Evolutionary conservation across 2,888 invertebrate genomes (phyloP).

Genomic region (Lucinisca nassula): DNA sequence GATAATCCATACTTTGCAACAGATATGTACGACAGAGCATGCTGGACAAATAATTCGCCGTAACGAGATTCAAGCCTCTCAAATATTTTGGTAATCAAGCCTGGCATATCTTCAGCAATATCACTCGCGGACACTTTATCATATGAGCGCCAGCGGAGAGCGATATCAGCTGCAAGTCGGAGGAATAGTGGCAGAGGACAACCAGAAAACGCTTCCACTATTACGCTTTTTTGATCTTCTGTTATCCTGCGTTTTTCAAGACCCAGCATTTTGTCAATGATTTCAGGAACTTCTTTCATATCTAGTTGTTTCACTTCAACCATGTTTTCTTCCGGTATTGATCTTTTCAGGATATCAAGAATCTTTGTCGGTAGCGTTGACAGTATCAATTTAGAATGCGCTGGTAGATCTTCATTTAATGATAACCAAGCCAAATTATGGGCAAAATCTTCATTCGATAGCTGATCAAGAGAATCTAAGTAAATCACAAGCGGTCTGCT

Average conservation of each 20-base stretch:
- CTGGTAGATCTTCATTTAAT: slow-evolving; percentile 68
- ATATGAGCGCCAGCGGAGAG: slow-evolving; percentile 78
- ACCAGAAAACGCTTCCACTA: slow-evolving; percentile 72
- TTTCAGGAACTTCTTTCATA: slow-evolving; percentile 69
- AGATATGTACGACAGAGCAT: slow-evolving; percentile 80
- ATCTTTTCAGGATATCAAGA: slow-evolving; percentile 73
- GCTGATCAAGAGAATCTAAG: slow-evolving; percentile 82
- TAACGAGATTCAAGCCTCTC: slow-evolving; percentile 74
- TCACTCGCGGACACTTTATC: slow-evolving; percentile 59
- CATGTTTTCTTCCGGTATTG: slow-evolving; percentile 56
- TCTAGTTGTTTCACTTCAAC: slow-evolving; percentile 73
- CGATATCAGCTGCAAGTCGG: slow-evolving; percentile 79
- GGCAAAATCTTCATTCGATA: slow-evolving; percentile 75
- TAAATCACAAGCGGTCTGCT: slow-evolving; percentile 73
- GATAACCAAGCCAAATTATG: slow-evolving; percentile 82
- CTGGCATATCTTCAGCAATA: slow-evolving; percentile 76
- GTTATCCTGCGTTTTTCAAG: slow-evolving; percentile 73
- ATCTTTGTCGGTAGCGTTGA: slow-evolving; percentile 78
- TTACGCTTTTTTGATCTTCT: slow-evolving; percentile 69
- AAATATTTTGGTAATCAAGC: slow-evolving; percentile 80
- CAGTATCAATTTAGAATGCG: slow-evolving; percentile 75
- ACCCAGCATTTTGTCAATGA: slow-evolving; percentile 76
- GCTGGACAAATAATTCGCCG: slow-evolving; percentile 76
- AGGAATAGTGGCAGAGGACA: slow-evolving; percentile 82
- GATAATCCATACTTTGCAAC: slow-evolving; percentile 78